phyloP scores from a whole-genome alignment of 1,140 invertebrate genomes.

The Vollenhovia emeryi region DNA sequence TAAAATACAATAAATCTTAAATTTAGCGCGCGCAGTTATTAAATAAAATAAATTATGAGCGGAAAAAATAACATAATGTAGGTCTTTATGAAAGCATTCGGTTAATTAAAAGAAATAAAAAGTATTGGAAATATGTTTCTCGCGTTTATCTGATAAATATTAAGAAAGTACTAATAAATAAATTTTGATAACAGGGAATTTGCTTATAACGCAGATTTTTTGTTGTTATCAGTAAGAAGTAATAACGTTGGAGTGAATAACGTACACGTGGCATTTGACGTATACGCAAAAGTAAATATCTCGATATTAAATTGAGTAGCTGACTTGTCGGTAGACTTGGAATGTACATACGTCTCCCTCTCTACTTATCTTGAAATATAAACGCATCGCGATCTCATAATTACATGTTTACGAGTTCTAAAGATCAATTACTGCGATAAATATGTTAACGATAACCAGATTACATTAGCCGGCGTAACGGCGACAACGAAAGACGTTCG shows the following conservation, averaged over 20 bases:
- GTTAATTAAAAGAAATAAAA: no score
- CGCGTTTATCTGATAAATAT: background rate
- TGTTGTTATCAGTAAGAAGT: background rate
- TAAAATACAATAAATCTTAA: no score
- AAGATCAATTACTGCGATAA: background rate
- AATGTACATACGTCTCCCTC: background rate
- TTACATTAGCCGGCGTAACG: background rate
- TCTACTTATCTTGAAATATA: background rate
- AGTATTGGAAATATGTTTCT: no score
- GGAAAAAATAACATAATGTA: no score
- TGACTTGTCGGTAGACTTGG: background rate
- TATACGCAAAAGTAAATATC: background rate
- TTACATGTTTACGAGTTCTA: background rate
- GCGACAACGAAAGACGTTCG: background rate
- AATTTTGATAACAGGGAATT: background rate
- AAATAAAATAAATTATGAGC: no score
- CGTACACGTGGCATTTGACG: background rate
- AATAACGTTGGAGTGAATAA: background rate
- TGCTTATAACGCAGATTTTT: background rate
- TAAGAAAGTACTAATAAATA: background rate
- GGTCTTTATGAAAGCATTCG: no score
- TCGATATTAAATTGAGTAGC: background rate
- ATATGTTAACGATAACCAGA: background rate
- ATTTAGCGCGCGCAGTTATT: no score
- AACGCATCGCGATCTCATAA: background rate